Evolutionary conservation across 1,140 invertebrate genomes (phyloP).

Genomic region (Sitobion miscanthi): DNA sequence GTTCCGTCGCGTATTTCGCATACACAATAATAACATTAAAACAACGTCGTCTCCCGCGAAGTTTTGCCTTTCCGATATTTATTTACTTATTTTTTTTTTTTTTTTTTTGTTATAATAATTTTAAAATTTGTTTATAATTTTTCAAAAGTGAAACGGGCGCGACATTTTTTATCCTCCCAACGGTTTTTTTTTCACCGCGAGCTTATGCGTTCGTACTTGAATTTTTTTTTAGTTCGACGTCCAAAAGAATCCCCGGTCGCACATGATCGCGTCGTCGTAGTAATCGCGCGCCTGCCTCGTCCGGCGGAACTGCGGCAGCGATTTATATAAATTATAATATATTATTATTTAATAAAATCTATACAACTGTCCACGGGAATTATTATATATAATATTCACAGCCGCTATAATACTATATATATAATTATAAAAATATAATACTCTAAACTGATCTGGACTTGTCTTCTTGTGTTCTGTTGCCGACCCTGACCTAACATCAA

Average conservation of each 20-base stretch:
- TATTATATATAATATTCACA: not conserved
- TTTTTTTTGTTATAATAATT: not conserved
- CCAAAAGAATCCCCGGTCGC: not conserved
- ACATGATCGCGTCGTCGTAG: not conserved
- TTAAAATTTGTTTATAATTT: not conserved
- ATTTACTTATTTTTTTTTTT: not conserved
- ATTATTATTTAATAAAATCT: not conserved
- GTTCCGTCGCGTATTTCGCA: not conserved
- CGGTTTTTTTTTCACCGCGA: not conserved
- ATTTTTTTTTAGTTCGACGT: not conserved
- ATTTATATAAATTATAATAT: not conserved
- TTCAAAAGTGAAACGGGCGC: not conserved
- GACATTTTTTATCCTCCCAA: no score
- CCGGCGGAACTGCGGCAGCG: no score
- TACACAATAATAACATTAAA: not conserved
- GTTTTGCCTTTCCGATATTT: not conserved
- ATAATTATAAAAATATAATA: no score
- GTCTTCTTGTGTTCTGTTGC: constrained; percentile 49
- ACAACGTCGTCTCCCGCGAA: not conserved
- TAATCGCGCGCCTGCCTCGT: not conserved
- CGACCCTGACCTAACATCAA: not conserved
- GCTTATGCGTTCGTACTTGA: not conserved
- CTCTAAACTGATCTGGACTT: constrained; percentile 45
- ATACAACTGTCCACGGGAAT: not conserved
- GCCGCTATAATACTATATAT: not conserved